Conservation (phyloP, 2,797 vertebrate genomes). For the Gastrophryne carolinensis region DNA sequence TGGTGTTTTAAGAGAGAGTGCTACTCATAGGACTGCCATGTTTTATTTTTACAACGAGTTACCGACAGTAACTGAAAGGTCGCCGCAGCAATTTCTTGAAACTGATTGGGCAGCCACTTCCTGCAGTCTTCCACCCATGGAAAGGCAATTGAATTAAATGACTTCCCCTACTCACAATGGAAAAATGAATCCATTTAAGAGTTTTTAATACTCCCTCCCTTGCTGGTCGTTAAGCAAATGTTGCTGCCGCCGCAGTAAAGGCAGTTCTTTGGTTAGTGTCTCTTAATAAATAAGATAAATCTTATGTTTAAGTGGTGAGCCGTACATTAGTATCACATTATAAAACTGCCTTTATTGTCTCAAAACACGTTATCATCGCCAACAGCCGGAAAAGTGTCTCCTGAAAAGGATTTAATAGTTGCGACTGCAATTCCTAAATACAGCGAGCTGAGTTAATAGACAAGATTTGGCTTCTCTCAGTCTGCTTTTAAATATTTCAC, state of each 20-base stretch:
- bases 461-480: conserved; percentile 5
- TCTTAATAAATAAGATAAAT: conserved; percentile 49
- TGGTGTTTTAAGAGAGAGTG: too few species aligned
- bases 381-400: conserved; percentile 31
- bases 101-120: background rate
- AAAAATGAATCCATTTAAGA: conserved; percentile 41
- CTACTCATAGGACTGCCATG: background rate
- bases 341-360: conserved; percentile 44
- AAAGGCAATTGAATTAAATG: conserved; percentile 50
- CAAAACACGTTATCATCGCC: conserved; percentile 39
- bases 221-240: conserved; percentile 47
- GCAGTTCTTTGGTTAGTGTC: conserved; percentile 33
- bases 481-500: conserved; percentile 17
- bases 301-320: conserved; percentile 29
- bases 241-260: conserved; percentile 23
- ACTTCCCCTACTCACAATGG: conserved; percentile 21
- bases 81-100: background rate
- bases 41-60: background rate
- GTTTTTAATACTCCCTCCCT: conserved; percentile 49
- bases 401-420: conserved; percentile 34
- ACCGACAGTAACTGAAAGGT: conserved; percentile 14
- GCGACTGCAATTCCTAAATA: conserved; percentile 30
- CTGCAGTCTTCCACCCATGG: background rate
- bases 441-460: conserved; percentile 20
- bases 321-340: conserved; percentile 35